phyloP scores from a whole-genome alignment of 2,888 invertebrate genomes.

The Synanthedon formicaeformis region DNA sequence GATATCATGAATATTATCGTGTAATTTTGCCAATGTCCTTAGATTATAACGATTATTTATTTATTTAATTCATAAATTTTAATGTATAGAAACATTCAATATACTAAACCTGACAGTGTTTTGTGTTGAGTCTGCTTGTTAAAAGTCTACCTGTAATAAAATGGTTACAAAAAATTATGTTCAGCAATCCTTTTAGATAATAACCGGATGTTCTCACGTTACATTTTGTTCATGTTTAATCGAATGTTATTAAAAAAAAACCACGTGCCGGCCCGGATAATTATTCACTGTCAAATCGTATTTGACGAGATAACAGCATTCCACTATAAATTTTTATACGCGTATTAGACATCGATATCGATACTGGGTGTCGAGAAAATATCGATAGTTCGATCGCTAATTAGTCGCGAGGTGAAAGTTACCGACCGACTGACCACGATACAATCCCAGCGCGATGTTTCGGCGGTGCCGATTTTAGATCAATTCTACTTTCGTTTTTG shows the following conservation, averaged over 20 bases:
- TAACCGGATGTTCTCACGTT: background rate
- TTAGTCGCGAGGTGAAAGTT: conserved; percentile 61
- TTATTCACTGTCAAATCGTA: conserved; percentile 6
- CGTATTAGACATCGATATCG: conserved; percentile 39
- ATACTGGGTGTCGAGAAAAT: conserved; percentile 41
- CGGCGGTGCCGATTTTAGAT: conserved; percentile 62
- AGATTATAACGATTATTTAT: too few species aligned
- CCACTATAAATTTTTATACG: conserved; percentile 6
- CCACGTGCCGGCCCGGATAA: background rate
- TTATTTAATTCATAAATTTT: too few species aligned
- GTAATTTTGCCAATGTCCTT: too few species aligned
- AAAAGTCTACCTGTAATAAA: too few species aligned
- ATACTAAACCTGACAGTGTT: too few species aligned
- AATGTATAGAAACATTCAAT: too few species aligned
- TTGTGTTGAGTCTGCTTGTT: too few species aligned
- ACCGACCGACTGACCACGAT: conserved; percentile 68
- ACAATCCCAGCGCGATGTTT: conserved; percentile 48
- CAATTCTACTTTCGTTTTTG: conserved; percentile 70
- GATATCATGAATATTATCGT: too few species aligned
- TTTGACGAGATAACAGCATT: conserved; percentile 4
- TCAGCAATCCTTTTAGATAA: background rate
- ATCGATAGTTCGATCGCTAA: conserved; percentile 56
- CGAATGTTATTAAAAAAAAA: background rate
- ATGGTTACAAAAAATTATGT: too few species aligned
- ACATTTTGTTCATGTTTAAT: conserved; percentile 4